Conservation (phyloP, 1,140 invertebrate species). For the Trichogramma pretiosum region DNA sequence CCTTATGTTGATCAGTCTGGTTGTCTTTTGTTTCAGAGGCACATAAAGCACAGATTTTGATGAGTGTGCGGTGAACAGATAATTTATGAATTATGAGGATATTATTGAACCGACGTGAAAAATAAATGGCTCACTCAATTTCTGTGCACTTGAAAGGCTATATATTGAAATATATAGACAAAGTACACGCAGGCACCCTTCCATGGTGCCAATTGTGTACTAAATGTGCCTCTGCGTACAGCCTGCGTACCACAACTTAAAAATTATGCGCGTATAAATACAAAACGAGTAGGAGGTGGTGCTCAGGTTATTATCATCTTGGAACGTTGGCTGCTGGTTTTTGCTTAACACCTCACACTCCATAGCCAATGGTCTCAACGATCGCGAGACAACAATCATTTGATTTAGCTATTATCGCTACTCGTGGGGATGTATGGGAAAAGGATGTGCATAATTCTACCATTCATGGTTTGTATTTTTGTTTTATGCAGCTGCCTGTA, state of each 20-base stretch:
- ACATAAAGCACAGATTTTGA: slow-evolving; percentile 52
- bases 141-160: slow-evolving; percentile 37
- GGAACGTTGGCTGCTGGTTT: slow-evolving; percentile 36
- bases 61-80: slow-evolving; percentile 44
- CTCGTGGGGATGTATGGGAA: slow-evolving; percentile 36
- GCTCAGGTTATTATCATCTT: slow-evolving; percentile 36
- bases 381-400: slow-evolving; percentile 44
- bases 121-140: slow-evolving; percentile 42
- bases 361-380: slow-evolving; percentile 41
- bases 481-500: slow-evolving; percentile 33
- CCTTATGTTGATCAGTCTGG: slow-evolving; percentile 54
- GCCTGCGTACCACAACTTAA: slow-evolving; percentile 37
- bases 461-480: slow-evolving; percentile 43
- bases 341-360: slow-evolving; percentile 29
- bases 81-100: slow-evolving; percentile 16
- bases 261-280: no score
- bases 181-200: slow-evolving; percentile 22
- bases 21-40: slow-evolving; percentile 67
- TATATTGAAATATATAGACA: slow-evolving; percentile 33
- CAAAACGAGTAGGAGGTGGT: slow-evolving; percentile 24
- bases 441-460: slow-evolving; percentile 41
- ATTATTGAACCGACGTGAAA: slow-evolving; percentile 21
- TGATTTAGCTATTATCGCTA: slow-evolving; percentile 47
- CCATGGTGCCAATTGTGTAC: slow-evolving; percentile 28
- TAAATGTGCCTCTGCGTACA: slow-evolving; percentile 44